These are phyloP conservation scores for Drosophila carrolli DNA, from an alignment of 1,140 invertebrate species.

Conservation along the genomic window DNA sequence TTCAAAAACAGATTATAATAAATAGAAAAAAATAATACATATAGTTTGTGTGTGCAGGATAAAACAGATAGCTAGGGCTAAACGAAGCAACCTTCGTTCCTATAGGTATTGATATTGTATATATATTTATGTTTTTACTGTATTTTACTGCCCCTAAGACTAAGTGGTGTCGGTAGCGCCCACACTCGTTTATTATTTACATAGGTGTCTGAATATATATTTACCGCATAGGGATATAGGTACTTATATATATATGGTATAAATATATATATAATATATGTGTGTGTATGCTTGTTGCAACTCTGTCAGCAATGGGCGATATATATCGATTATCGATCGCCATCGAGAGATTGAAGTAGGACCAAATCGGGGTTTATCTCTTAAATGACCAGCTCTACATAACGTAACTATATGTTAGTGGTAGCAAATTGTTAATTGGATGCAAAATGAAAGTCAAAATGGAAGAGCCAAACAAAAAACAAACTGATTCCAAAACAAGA, in stretches of 20 bases:
- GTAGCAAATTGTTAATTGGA: not conserved
- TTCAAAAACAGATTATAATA: conserved; percentile 57
- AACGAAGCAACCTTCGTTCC: conserved; percentile 3
- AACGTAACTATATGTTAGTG: conserved; percentile 34
- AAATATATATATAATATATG: conserved; percentile 19
- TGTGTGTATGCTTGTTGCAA: conserved; percentile 20
- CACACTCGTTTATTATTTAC: conserved; percentile 50
- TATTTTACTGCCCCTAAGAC: conserved; percentile 39
- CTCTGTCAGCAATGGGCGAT: conserved; percentile 23
- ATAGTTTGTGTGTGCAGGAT: conserved; percentile 28
- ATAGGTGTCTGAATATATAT: conserved; percentile 35
- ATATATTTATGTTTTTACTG: not conserved
- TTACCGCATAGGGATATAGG: conserved; percentile 36
- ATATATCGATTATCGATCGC: conserved; percentile 15
- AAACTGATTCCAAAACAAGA: not conserved
- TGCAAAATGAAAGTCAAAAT: not conserved
- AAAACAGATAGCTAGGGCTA: conserved; percentile 9
- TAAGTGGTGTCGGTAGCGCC: conserved; percentile 30
- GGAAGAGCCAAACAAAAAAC: not conserved
- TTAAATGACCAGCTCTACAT: conserved; percentile 47
- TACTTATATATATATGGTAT: conserved; percentile 34
- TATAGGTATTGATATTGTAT: conserved; percentile 6
- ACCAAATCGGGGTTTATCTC: conserved; percentile 41
- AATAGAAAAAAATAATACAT: conserved; percentile 63
- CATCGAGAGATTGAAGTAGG: conserved; percentile 8